A percentile compares a stretch with the other conserved stretches of the same genome.
phyloP scores from a whole-genome alignment of 2,113 vertebrate genomes.

The Bos indicus region DNA sequence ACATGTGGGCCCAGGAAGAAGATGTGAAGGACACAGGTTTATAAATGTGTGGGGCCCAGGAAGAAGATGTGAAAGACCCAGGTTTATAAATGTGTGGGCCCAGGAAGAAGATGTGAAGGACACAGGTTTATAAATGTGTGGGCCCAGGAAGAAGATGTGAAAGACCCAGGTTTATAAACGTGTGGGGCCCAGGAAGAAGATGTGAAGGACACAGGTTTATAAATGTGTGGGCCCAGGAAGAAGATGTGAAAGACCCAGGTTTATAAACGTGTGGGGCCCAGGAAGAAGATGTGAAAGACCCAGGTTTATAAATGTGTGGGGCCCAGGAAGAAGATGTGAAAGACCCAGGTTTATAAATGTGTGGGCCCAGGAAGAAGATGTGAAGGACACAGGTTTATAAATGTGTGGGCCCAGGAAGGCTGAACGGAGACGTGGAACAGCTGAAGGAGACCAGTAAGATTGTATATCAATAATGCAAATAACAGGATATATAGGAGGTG shows the following conservation, averaged over 20 bases:
- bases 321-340: too few species aligned
- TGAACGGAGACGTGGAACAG: neutral
- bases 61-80: too few species aligned
- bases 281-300: constrained; percentile 39
- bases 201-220: too few species aligned
- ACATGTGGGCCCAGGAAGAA: neutral
- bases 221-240: neutral
- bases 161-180: too few species aligned
- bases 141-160: neutral
- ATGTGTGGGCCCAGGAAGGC: neutral
- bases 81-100: neutral
- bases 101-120: constrained; percentile 40
- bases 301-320: constrained; percentile 41
- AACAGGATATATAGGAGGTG: neutral
- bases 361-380: too few species aligned
- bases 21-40: too few species aligned
- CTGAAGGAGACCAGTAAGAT: constrained; percentile 28
- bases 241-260: too few species aligned
- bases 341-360: too few species aligned
- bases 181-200: too few species aligned
- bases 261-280: neutral
- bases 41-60: too few species aligned
- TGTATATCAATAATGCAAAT: neutral
- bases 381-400: too few species aligned
- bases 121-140: constrained; percentile 44